Evolutionary conservation across 53 echinoderm and acorn worm genomes (phyloP), one percentile per base, ranked within the genome.

Genomic region (Temnopleurus reevesii): DNA sequence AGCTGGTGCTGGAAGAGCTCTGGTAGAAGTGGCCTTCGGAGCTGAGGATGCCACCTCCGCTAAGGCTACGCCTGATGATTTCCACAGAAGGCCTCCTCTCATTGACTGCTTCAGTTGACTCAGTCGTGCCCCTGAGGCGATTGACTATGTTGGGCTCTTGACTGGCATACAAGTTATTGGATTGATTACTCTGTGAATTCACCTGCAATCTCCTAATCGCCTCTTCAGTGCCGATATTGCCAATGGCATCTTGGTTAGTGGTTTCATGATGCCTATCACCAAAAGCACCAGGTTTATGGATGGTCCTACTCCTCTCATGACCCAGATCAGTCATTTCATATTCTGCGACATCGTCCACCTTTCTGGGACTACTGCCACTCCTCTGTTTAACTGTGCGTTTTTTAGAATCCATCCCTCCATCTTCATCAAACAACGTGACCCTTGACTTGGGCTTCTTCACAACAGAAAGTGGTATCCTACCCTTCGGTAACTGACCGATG

Each of bases 1-100:
- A 89, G 43, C 91, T 93, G 81, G 85, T 94, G 56, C 91, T 93
- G 61, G 85, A 93, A 24, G 77, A 77, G 57, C 88, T 85, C 27
- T 83, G 79, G 46, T 95, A 87, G 71, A 87, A 28, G 24, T 47
- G 35, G 88, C 45, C 71, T 26, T 87, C 53, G 53, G 19, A 8
- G 49, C 66, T 47, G 34, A 66, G 71, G 88, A 87, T 87, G 17
- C 88, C 88, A 10, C 88, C 66, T 3, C 88, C 88, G 18, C 34
- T 87, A 8, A 33, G 31, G 30, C 88, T 87, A 8, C 54, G 65
- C 15, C 51, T 51, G 53, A 87, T 8, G 66, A 87, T 66, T 10
- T 87, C 88, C 9, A 66, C 88, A 6, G 88, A 87, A 19, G 88
- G 53, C 12, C 88, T 64, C 21, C 88, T 64, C 35, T 15, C 8